Evolutionary conservation across 2,797 vertebrate genomes (phyloP).

Genomic region (Crax fasciolata): DNA sequence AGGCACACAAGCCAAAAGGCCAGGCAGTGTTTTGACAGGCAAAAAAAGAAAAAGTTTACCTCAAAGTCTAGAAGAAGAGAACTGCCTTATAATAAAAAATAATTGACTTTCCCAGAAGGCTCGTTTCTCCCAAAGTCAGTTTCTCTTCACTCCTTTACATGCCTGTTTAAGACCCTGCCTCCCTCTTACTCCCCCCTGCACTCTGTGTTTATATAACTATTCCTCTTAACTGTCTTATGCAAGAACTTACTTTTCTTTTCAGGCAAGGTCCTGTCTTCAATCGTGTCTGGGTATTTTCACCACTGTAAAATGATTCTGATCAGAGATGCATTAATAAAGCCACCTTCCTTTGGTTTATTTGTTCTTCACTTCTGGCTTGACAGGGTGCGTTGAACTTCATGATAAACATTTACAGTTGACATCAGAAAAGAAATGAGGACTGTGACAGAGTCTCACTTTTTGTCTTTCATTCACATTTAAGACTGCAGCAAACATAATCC

Average conservation of each 20-base stretch:
- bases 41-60: not conserved
- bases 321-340: slow-evolving; percentile 36
- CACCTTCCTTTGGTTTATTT: slow-evolving; percentile 39
- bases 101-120: not conserved
- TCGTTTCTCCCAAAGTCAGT: not conserved
- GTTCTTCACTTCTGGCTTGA: not conserved
- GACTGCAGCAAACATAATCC: not conserved
- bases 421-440: slow-evolving; percentile 43
- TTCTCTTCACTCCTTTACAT: not conserved
- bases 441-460: not conserved
- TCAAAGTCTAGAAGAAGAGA: not conserved
- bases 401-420: slow-evolving; percentile 47
- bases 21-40: not conserved
- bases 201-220: slow-evolving; percentile 15
- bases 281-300: slow-evolving; percentile 19
- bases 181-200: not conserved
- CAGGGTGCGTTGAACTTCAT: not conserved
- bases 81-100: not conserved
- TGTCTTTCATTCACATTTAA: slow-evolving; percentile 3
- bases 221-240: not conserved
- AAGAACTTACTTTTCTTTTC: not conserved
- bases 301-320: not conserved
- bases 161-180: not conserved
- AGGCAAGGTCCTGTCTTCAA: not conserved
- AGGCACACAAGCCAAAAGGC: not conserved